Evolutionary conservation across 2,888 invertebrate genomes (phyloP).

Genomic region (Petrolisthes manimaculis): DNA sequence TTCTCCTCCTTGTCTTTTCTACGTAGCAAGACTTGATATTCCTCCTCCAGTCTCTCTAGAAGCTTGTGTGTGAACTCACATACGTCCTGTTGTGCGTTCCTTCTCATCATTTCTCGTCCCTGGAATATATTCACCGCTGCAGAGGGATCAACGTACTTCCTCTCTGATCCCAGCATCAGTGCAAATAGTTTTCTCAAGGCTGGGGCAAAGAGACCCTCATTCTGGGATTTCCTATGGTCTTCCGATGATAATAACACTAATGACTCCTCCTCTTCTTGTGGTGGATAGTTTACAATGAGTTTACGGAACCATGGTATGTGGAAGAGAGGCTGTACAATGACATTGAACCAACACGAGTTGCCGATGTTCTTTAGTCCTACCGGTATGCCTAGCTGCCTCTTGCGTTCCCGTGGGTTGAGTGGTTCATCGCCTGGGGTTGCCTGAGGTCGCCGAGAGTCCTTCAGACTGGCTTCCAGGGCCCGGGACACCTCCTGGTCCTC

Average conservation of each 20-base stretch:
- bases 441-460: conserved; percentile 69
- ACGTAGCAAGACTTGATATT: conserved; percentile 67
- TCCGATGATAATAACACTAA: conserved; percentile 19
- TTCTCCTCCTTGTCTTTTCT: conserved; percentile 63
- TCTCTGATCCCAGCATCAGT: conserved; percentile 70
- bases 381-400: conserved; percentile 68
- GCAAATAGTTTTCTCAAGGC: conserved; percentile 71
- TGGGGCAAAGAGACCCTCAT: conserved; percentile 69
- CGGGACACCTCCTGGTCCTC: conserved; percentile 67
- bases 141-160: conserved; percentile 72
- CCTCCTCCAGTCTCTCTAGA: conserved; percentile 72
- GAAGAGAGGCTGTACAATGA: conserved; percentile 72
- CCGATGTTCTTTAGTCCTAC: conserved; percentile 73
- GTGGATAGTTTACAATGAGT: conserved; percentile 63
- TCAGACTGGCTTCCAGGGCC: conserved; percentile 71
- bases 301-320: conserved; percentile 70
- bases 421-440: conserved; percentile 70
- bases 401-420: conserved; percentile 70
- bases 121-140: conserved; percentile 71
- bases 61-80: conserved; percentile 73
- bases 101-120: conserved; percentile 68
- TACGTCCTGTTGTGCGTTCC: conserved; percentile 71
- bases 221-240: conserved; percentile 2
- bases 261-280: conserved; percentile 35
- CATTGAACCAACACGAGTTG: conserved; percentile 73